Percentiles rank a stretch among this genome's conserved stretches.
phyloP scores from a whole-genome alignment of 30 jellyfish, hydroid and myxozoan genomes.

The Chrysaora quinquecirrha region DNA sequence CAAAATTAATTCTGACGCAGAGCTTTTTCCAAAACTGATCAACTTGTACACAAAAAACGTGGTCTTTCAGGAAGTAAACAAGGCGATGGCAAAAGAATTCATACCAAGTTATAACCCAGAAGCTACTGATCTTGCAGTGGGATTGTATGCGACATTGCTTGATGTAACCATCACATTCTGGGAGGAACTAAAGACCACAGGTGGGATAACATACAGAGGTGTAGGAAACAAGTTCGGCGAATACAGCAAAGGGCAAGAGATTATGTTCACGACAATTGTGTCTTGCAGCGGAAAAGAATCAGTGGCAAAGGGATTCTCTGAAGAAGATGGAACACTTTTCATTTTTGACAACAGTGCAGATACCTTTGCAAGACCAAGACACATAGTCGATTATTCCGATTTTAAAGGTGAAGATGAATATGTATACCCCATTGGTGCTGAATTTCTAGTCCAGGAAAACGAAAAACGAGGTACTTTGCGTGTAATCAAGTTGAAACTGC shows the following conservation, averaged over 20 bases:
- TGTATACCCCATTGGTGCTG: constrained; percentile 2
- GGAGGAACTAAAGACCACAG: not conserved
- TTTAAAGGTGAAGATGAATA: not conserved
- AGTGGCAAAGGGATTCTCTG: constrained; percentile 16
- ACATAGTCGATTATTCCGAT: not conserved
- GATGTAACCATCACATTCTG: not conserved
- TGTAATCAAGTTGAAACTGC: not conserved
- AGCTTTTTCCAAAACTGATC: not conserved
- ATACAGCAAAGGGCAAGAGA: not conserved
- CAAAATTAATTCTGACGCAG: not conserved
- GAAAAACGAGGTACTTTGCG: not conserved
- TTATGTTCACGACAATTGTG: not conserved
- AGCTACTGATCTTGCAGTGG: not conserved
- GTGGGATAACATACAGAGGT: not conserved
- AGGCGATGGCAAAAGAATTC: not conserved
- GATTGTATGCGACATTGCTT: not conserved
- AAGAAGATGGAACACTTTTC: not conserved
- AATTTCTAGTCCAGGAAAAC: not conserved
- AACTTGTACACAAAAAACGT: not conserved
- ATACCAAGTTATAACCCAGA: not conserved
- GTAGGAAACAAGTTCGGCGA: not conserved
- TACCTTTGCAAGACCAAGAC: not conserved
- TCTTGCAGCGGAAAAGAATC: not conserved
- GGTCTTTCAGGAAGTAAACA: not conserved
- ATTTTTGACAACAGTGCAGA: not conserved